Evolutionary conservation across 1,140 invertebrate species (phyloP).

Genomic region (Colletes gigas): DNA sequence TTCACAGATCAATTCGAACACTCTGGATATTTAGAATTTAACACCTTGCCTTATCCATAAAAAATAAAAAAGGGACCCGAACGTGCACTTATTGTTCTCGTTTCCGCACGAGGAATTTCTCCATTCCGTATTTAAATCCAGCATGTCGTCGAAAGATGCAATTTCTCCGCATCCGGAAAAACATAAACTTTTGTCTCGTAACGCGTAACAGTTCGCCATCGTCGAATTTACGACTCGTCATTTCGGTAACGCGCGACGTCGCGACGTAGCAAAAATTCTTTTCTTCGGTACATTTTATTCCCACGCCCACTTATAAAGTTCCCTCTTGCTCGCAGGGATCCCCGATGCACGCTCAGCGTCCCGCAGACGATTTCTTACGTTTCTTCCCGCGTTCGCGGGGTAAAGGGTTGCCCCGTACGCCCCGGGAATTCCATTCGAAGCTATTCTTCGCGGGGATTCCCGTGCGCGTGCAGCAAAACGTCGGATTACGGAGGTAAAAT

Average conservation of each 20-base stretch:
- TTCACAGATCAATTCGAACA: no score
- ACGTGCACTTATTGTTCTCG: no score
- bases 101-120: no score
- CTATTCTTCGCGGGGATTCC: constrained; percentile 16
- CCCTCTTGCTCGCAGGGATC: neutral
- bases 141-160: neutral
- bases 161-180: neutral
- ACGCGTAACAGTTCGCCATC: neutral
- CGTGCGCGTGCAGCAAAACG: constrained; percentile 4
- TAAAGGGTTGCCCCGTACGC: neutral
- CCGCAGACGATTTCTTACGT: neutral
- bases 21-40: no score
- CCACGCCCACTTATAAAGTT: neutral
- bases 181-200: no score
- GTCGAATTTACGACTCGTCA: neutral
- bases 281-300: neutral
- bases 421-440: constrained; percentile 17
- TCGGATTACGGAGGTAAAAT: constrained; percentile 12
- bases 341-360: constrained; percentile 7
- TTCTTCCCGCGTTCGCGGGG: neutral
- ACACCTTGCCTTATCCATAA: no score
- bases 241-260: neutral
- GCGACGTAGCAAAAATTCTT: neutral
- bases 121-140: neutral
- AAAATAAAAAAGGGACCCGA: no score